phyloP scores from a whole-genome alignment of 2,797 vertebrate genomes.

The Mus caroli region DNA sequence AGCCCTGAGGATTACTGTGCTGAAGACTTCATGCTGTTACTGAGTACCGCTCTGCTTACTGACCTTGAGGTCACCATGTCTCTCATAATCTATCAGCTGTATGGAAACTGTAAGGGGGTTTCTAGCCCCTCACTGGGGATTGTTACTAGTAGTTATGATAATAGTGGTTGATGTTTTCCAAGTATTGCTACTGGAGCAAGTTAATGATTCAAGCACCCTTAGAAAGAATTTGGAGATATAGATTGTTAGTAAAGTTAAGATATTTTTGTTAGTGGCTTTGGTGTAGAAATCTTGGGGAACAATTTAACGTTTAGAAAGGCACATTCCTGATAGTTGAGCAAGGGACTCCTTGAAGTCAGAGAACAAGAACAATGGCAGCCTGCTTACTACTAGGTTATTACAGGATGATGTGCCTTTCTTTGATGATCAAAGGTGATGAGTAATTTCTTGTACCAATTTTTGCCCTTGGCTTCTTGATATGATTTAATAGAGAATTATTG shows the following conservation, averaged over 20 bases:
- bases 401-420: not conserved
- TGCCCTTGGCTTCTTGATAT: not conserved
- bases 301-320: not conserved
- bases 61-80: not conserved
- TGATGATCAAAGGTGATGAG: not conserved
- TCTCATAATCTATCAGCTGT: not conserved
- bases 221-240: too few species aligned
- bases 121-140: not conserved
- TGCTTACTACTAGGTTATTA: not conserved
- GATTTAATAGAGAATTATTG: not conserved
- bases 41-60: not conserved
- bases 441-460: not conserved
- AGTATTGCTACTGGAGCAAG: not conserved
- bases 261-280: not conserved
- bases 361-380: not conserved
- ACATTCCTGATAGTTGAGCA: not conserved
- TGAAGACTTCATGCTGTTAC: not conserved
- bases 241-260: not conserved
- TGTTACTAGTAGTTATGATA: not conserved
- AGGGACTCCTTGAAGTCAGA: not conserved
- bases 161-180: not conserved
- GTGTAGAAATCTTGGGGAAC: not conserved
- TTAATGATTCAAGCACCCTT: not conserved
- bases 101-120: not conserved
- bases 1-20: not conserved